A percentile compares a stretch with the other conserved stretches of the same genome.
Conservation (phyloP, 1,140 invertebrate genomes). For the Diabrotica undecimpunctata region DNA sequence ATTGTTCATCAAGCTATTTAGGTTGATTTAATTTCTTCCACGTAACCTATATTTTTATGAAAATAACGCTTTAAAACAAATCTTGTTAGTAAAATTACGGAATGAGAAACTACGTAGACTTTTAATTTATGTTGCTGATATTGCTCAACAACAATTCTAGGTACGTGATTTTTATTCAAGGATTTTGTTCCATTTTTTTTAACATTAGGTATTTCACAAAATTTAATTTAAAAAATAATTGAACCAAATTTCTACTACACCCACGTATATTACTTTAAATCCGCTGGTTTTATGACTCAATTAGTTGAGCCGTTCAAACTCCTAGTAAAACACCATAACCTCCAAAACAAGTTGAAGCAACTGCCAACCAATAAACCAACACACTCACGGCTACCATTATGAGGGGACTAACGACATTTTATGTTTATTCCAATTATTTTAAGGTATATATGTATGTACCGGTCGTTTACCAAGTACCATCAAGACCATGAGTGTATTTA, state of each 20-base stretch:
- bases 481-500: background rate
- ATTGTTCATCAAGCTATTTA: too few relatives aligned
- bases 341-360: constrained; percentile 8
- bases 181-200: too few relatives aligned
- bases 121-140: too few relatives aligned
- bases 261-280: background rate
- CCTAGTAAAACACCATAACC: background rate
- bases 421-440: constrained; percentile 22
- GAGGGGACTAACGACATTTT: constrained; percentile 14
- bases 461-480: constrained; percentile 11
- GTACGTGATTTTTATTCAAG: too few relatives aligned
- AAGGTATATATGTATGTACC: constrained; percentile 13
- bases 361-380: constrained; percentile 8
- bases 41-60: too few relatives aligned
- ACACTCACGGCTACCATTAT: constrained; percentile 13
- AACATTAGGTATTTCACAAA: background rate
- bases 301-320: background rate
- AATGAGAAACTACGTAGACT: too few relatives aligned
- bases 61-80: too few relatives aligned
- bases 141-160: too few relatives aligned
- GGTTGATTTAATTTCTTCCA: too few relatives aligned
- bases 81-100: too few relatives aligned
- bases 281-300: constrained; percentile 5
- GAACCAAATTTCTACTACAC: background rate
- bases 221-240: background rate